Evolutionary conservation across 2,113 vertebrate species (phyloP).

Genomic region (Ctenodactylus gundi): DNA sequence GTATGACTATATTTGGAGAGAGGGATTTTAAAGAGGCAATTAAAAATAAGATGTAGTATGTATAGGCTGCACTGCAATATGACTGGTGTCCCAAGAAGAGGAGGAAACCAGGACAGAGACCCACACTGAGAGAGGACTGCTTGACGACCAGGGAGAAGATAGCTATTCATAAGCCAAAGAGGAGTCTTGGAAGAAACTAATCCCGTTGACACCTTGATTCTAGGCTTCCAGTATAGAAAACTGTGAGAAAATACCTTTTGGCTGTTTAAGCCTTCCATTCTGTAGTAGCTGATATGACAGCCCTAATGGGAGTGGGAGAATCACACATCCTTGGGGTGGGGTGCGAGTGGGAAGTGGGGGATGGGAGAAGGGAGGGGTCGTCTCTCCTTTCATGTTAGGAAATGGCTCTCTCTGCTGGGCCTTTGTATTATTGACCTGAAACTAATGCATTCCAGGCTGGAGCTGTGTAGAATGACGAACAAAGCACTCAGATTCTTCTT

Average conservation of each 20-base stretch:
- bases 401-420: slow-evolving; percentile 37
- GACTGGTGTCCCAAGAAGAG: background rate
- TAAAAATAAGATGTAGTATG: background rate
- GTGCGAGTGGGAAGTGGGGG: too few relatives aligned
- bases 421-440: background rate
- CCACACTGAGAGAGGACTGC: fast-evolving
- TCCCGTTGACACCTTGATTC: background rate
- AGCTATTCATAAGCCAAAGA: background rate
- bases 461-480: background rate
- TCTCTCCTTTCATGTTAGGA: background rate
- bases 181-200: background rate
- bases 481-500: background rate
- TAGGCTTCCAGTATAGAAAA: background rate
- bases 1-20: background rate
- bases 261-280: background rate
- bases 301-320: too few relatives aligned
- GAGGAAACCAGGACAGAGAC: background rate
- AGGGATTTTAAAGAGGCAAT: background rate
- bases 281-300: fast-evolving
- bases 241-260: background rate
- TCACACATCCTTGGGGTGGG: too few relatives aligned
- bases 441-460: background rate
- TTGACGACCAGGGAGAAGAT: background rate
- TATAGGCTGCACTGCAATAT: background rate
- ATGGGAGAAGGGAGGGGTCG: too few relatives aligned